Conservation (phyloP, 2,888 invertebrate genomes). For the Azorinus chamasolen region DNA sequence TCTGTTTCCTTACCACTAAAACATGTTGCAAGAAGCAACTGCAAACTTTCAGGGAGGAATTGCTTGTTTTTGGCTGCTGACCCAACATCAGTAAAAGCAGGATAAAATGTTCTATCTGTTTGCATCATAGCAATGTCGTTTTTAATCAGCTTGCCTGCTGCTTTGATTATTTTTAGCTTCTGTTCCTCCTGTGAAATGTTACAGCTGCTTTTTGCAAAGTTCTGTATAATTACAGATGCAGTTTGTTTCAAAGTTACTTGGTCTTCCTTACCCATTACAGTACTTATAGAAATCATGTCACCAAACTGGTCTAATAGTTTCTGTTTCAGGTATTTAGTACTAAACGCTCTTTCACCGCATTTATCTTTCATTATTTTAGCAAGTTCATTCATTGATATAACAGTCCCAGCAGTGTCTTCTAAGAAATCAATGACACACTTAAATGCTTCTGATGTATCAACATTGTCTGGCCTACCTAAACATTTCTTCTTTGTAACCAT, state of each 20-base stretch:
- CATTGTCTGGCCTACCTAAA: slow-evolving; percentile 3
- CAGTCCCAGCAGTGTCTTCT: slow-evolving; percentile 37
- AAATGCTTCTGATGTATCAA: slow-evolving; percentile 23
- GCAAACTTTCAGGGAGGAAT: slow-evolving; percentile 26
- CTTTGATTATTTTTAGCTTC: slow-evolving; percentile 51
- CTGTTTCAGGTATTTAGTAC: slow-evolving; percentile 55
- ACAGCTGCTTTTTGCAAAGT: slow-evolving; percentile 34
- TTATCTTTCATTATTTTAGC: slow-evolving; percentile 29
- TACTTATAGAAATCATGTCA: slow-evolving; percentile 49
- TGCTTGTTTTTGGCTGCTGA: slow-evolving; percentile 6
- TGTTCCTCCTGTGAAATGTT: slow-evolving; percentile 32
- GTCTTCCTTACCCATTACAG: slow-evolving; percentile 48
- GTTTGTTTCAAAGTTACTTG: slow-evolving; percentile 53
- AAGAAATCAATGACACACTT: slow-evolving; percentile 11
- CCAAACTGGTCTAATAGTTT: slow-evolving; percentile 61
- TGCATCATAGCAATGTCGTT: slow-evolving; percentile 58
- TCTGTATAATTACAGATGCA: slow-evolving; percentile 42
- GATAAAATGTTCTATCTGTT: slow-evolving; percentile 19
- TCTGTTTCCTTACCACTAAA: slow-evolving; percentile 45
- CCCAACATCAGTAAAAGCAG: slow-evolving; percentile 16
- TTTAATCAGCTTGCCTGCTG: slow-evolving; percentile 68
- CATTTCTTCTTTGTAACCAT: background rate
- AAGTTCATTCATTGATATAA: slow-evolving; percentile 37
- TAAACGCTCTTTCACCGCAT: slow-evolving; percentile 25
- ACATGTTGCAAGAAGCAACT: slow-evolving; percentile 23